Percentiles rank a stretch among this genome's conserved stretches.
Conservation (phyloP, 2,888 invertebrate species). For the Piscicola geometra region DNA sequence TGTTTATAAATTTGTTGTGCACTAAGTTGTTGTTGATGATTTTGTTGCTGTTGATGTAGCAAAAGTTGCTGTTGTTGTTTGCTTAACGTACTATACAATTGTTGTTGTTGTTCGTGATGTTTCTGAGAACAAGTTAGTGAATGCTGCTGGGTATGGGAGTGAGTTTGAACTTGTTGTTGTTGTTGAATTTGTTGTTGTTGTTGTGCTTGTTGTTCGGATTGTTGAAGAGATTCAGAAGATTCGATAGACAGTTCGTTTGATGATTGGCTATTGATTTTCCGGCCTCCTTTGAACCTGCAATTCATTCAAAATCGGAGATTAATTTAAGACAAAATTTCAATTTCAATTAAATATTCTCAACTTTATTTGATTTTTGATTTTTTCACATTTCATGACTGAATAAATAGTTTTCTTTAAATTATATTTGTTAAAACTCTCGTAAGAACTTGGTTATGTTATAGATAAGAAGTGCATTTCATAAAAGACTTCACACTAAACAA, state of each 20-base stretch:
- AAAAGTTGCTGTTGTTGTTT: conserved; percentile 19
- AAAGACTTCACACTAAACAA: no score
- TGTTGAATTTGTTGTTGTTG: background rate
- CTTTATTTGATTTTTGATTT: no score
- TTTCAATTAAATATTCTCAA: no score
- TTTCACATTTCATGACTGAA: no score
- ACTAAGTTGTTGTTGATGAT: conserved; percentile 11
- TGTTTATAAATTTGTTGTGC: conserved; percentile 10
- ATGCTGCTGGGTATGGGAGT: background rate
- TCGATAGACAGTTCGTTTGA: conserved; percentile 19
- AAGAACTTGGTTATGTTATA: no score
- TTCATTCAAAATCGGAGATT: no score
- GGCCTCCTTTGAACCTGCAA: conserved; percentile 15
- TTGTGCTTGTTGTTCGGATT: background rate
- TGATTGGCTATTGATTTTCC: background rate
- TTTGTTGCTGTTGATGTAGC: background rate
- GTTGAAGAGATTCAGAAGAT: background rate
- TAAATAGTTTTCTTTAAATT: background rate
- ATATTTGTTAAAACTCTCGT: background rate
- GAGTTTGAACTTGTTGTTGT: conserved; percentile 9
- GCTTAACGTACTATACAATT: conserved; percentile 4
- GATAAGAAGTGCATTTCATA: no score
- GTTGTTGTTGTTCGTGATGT: conserved; percentile 4
- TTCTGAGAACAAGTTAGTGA: conserved; percentile 1
- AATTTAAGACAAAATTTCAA: no score